phyloP scores from a whole-genome alignment of 2,113 vertebrate species.

The Osmerus eperlanus region DNA sequence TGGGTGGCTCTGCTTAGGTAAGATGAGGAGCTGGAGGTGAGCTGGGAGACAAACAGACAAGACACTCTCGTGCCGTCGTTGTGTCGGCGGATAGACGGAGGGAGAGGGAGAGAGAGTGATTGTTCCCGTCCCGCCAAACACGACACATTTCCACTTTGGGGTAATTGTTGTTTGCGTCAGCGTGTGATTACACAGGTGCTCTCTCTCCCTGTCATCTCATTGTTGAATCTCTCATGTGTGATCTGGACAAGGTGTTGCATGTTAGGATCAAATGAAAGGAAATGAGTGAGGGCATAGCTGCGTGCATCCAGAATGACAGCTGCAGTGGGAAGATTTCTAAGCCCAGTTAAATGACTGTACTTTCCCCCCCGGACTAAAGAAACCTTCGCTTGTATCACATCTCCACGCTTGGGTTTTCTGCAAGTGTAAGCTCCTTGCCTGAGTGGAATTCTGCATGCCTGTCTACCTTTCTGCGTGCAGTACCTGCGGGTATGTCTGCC shows the following conservation, averaged over 20 bases:
- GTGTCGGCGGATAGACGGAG: background rate
- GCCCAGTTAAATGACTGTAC: background rate
- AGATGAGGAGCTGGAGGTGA: background rate
- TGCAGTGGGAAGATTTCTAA: background rate
- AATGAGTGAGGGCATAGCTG: constrained; percentile 51
- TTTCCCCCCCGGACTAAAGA: background rate
- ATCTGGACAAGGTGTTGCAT: constrained; percentile 58
- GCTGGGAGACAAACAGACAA: background rate
- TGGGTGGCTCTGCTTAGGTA: constrained; percentile 51
- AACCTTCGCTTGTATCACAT: constrained; percentile 23
- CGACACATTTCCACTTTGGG: constrained; percentile 28
- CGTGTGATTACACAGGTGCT: constrained; percentile 42
- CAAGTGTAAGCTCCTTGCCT: constrained; percentile 23
- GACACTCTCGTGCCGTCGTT: background rate
- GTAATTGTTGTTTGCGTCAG: constrained; percentile 59
- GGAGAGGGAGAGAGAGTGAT: background rate
- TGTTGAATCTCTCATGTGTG: constrained; percentile 52
- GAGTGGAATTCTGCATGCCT: background rate
- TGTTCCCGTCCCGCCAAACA: background rate
- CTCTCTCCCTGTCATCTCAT: constrained; percentile 42
- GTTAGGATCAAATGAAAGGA: constrained; percentile 45
- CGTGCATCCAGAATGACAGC: constrained; percentile 2
- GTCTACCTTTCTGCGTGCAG: constrained; percentile 22
- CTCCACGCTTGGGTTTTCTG: constrained; percentile 20
- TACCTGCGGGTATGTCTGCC: background rate